Conservation (phyloP, 2,888 invertebrate genomes). For the Cataglyphis albicans region DNA sequence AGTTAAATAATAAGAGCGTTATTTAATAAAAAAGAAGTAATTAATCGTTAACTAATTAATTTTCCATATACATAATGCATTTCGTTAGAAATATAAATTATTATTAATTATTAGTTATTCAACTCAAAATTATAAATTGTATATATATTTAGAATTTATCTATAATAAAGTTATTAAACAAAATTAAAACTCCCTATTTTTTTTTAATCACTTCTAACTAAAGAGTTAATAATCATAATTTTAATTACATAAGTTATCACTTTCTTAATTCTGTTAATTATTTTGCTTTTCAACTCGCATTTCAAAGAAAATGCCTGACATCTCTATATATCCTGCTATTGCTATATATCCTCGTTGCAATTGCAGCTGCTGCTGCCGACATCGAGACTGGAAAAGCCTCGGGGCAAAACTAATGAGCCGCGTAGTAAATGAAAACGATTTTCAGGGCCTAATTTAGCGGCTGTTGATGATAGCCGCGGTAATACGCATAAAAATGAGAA, state of each 20-base stretch:
- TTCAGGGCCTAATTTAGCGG: conserved; percentile 17
- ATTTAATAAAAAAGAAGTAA: neutral
- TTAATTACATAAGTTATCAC: too few relatives aligned
- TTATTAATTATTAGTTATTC: neutral
- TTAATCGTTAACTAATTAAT: neutral
- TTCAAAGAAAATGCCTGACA: neutral
- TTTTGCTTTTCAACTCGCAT: neutral
- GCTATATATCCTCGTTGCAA: neutral
- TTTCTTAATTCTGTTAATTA: neutral
- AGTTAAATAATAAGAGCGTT: neutral
- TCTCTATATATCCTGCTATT: neutral
- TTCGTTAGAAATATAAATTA: neutral
- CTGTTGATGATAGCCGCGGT: conserved; percentile 17
- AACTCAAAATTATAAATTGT: neutral
- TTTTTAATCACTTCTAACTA: neutral
- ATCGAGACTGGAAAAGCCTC: conserved; percentile 15
- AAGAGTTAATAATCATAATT: neutral
- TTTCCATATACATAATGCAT: neutral
- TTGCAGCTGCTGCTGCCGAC: conserved; percentile 4
- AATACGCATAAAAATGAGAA: conserved; percentile 35
- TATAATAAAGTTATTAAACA: neutral
- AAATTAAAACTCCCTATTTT: neutral
- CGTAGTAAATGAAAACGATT: conserved; percentile 30
- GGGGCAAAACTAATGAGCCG: conserved; percentile 31
- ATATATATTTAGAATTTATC: neutral